Evolutionary conservation across 1,140 invertebrate species (phyloP).

Genomic region (Aphaenogaster rudis): DNA sequence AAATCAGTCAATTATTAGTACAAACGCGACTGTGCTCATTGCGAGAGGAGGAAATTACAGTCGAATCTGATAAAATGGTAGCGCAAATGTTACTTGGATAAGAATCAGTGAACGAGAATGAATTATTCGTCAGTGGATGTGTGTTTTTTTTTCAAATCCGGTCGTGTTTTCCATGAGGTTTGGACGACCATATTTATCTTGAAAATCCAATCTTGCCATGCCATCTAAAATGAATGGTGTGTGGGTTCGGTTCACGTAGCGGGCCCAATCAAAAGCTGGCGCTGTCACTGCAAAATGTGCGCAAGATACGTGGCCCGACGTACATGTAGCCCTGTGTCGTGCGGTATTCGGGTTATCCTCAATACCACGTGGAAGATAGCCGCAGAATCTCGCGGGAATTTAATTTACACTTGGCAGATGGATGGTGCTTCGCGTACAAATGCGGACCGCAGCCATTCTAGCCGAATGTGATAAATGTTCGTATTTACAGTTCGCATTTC

Average conservation of each 20-base stretch:
- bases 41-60: neutral
- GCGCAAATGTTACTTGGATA: neutral
- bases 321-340: conserved; percentile 44
- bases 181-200: neutral
- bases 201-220: conserved; percentile 49
- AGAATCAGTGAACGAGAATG: neutral
- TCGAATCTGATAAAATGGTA: neutral
- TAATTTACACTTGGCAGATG: conserved; percentile 50
- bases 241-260: conserved; percentile 49
- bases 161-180: neutral
- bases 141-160: neutral
- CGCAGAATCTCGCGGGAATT: conserved; percentile 64
- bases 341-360: conserved; percentile 58
- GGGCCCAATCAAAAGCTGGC: conserved; percentile 34
- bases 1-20: neutral
- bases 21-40: neutral
- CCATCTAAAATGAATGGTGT: conserved; percentile 64
- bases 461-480: conserved; percentile 35
- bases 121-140: neutral
- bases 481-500: conserved; percentile 23
- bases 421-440: conserved; percentile 36
- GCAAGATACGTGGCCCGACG: conserved; percentile 54
- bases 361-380: conserved; percentile 45
- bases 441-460: conserved; percentile 10
- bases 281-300: conserved; percentile 46